Conservation (phyloP, 2,888 invertebrate species). For the Tenthredo notha region DNA sequence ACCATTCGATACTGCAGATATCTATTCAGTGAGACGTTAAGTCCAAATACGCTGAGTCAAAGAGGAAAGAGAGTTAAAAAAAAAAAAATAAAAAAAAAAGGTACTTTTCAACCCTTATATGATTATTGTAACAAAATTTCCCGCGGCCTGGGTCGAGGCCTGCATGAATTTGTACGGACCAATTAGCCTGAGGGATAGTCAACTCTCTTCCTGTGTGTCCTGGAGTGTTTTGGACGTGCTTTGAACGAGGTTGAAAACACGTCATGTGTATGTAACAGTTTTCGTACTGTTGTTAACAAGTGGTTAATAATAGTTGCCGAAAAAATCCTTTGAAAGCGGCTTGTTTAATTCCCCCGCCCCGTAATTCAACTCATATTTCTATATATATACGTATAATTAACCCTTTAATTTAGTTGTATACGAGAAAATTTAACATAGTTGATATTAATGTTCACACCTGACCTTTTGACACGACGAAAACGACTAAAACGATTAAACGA, state of each 20-base stretch:
- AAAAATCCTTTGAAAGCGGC: neutral
- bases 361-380: neutral
- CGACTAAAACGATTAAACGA: too few species aligned
- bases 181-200: neutral
- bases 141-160: neutral
- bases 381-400: neutral
- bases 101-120: neutral
- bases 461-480: conserved; percentile 19
- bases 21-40: neutral
- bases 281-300: neutral
- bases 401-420: neutral
- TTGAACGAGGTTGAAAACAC: neutral
- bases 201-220: neutral
- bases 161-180: neutral
- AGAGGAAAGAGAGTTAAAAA: neutral
- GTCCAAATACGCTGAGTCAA: neutral
- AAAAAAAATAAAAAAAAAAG: too few species aligned
- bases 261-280: neutral
- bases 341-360: neutral
- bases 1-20: too few species aligned
- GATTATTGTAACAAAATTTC: neutral
- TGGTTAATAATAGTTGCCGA: conserved; percentile 12
- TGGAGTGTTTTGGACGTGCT: conserved; percentile 1
- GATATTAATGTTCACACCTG: neutral
- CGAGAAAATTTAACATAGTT: neutral